A percentile compares a stretch with the other conserved stretches of the same genome.
These are phyloP conservation scores for Drosophila watanabei DNA, from an alignment of 1,140 invertebrate species.

Conservation along the genomic window DNA sequence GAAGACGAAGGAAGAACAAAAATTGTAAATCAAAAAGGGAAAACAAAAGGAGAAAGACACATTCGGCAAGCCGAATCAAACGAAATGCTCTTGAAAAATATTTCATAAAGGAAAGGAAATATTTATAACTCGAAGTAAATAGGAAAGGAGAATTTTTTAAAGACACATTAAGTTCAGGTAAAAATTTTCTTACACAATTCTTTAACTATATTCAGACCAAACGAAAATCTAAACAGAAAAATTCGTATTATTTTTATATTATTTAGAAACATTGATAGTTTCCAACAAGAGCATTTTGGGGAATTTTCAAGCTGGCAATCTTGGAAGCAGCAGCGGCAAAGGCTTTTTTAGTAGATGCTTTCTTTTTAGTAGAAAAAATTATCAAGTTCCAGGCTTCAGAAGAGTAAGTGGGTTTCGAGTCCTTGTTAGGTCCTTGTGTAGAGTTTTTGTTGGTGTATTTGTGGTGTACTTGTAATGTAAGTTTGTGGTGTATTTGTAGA, in stretches of 20 bases:
- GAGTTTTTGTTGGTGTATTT: background rate
- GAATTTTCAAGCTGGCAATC: conserved; percentile 13
- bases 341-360: conserved; percentile 29
- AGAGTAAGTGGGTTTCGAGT: conserved; percentile 15
- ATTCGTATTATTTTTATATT: background rate
- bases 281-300: conserved; percentile 20
- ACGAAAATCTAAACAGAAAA: background rate
- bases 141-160: background rate
- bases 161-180: background rate
- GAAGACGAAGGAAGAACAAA: conserved; percentile 23
- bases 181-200: background rate
- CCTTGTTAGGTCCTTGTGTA: conserved; percentile 1
- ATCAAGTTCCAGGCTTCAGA: conserved; percentile 12
- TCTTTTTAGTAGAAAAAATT: conserved; percentile 1
- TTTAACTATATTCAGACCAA: background rate
- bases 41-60: conserved; percentile 10
- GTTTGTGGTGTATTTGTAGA: background rate
- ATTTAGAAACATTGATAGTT: background rate
- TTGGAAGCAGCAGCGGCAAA: conserved; percentile 22
- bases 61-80: conserved; percentile 54
- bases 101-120: background rate
- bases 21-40: conserved; percentile 20
- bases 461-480: background rate
- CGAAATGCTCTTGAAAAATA: conserved; percentile 38
- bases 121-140: background rate